phyloP scores from a whole-genome alignment of 2,888 invertebrate species.

The Rhagonycha fulva region DNA sequence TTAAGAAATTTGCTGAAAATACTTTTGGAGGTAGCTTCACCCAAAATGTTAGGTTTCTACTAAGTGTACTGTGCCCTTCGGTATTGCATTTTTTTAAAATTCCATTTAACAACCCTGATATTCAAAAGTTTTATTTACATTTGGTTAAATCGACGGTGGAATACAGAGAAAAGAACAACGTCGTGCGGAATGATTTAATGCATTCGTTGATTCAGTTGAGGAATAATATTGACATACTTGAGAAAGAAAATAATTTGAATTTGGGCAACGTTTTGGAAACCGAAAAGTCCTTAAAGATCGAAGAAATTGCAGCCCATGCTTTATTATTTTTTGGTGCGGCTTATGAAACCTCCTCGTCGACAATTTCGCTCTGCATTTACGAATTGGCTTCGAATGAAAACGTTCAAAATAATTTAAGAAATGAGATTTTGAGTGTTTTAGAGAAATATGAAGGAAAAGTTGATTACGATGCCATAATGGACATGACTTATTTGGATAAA shows the following conservation, averaged over 20 bases:
- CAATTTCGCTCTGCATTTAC: slow-evolving; percentile 55
- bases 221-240: background rate
- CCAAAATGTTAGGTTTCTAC: background rate
- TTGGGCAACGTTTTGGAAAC: background rate
- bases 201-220: slow-evolving; percentile 4
- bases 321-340: slow-evolving; percentile 45
- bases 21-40: slow-evolving; percentile 33
- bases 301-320: slow-evolving; percentile 37
- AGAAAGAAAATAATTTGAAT: background rate
- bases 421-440: slow-evolving; percentile 52
- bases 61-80: background rate
- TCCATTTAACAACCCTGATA: background rate
- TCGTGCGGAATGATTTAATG: background rate
- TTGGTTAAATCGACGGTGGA: background rate
- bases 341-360: slow-evolving; percentile 50
- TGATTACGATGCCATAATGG: slow-evolving; percentile 55
- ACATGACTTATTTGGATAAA: slow-evolving; percentile 57
- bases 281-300: slow-evolving; percentile 9
- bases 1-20: slow-evolving; percentile 42
- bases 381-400: slow-evolving; percentile 56
- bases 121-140: background rate
- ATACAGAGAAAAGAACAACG: background rate
- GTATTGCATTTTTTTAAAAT: background rate
- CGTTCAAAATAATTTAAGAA: slow-evolving; percentile 52
- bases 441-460: slow-evolving; percentile 49